Conservation (phyloP, 2,888 invertebrate genomes). For the Ischnus inquisitorius region DNA sequence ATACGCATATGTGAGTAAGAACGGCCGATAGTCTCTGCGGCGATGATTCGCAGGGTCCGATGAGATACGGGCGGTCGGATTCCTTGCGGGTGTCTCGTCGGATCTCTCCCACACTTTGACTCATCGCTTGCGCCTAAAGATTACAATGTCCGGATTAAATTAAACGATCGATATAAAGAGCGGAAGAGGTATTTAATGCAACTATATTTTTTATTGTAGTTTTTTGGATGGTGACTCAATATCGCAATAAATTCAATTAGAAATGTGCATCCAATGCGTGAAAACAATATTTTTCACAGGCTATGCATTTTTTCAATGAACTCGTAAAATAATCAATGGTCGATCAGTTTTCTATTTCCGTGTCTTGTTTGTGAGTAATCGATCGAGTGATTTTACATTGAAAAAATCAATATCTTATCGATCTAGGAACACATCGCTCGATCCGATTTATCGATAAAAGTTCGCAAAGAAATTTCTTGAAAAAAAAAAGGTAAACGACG, state of each 20-base stretch:
- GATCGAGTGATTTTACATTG: not conserved
- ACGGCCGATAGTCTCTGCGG: not conserved
- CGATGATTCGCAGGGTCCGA: slow-evolving; percentile 48
- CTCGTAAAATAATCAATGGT: not conserved
- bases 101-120: slow-evolving; percentile 38
- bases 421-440: not conserved
- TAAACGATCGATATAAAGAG: slow-evolving; percentile 14
- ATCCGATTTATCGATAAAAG: not conserved
- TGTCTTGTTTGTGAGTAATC: not conserved
- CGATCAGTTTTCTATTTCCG: not conserved
- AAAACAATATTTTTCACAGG: not conserved
- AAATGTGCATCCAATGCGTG: not conserved
- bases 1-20: slow-evolving; percentile 8
- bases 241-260: not conserved
- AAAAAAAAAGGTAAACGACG: not conserved
- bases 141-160: slow-evolving; percentile 16
- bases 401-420: not conserved
- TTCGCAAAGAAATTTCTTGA: not conserved
- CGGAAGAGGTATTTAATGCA: slow-evolving; percentile 10
- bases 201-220: not conserved
- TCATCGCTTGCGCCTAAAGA: slow-evolving; percentile 26
- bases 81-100: not conserved
- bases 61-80: not conserved
- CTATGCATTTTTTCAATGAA: not conserved
- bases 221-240: not conserved